Evolutionary conservation across 2,797 vertebrate genomes (phyloP), one percentile per base, ranked within the genome.

Genomic region (Sternarchorhynchus goeldii): DNA sequence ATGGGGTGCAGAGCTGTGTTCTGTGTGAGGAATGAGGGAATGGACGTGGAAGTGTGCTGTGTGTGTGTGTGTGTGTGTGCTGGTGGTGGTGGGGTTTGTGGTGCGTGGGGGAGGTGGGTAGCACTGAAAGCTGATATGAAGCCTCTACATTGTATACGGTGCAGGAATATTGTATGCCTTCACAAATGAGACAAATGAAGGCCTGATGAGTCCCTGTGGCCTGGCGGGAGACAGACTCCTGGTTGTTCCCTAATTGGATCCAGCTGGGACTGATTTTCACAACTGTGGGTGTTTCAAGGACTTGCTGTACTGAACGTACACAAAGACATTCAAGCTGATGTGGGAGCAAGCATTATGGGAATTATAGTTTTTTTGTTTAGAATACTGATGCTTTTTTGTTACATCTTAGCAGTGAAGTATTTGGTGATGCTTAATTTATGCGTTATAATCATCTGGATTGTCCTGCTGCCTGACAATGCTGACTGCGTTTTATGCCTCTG

Each of bases 241-340:
- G 82, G 78, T 79, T 58, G 81, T 77, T 76, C 71, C 79, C 84
- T 85, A 84, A 85, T 85, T 86, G 78, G 85, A 81, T 82, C 78
- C 82, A 84, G 82, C 78, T 86, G 82, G 78, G 79, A 82, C 72
- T 81, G 79, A 82, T 81, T 86, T 82, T 84, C 78, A 59, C 78
- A 82, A 65, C 77, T 79, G 81, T 81, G 80, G 85, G 76, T 82
- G 77, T 79, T 81, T 83, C 70, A 81, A 74, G 80, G 80, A 83
- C 80, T 80, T 71, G 70, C 67, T 65, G 21, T 60, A 73, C 76
- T 45, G 59, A 53, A 39, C 56, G 45, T 50, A 68, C 73, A 67
- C 67, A 72, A 72, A 82, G 72, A 76, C 53, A 18, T 45, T 20
- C 73, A 75, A 75, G 69, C 58, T 62, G 59, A 55, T 65, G 55